Conservation (phyloP, 2,888 invertebrate species). For the Limenitis camilla region DNA sequence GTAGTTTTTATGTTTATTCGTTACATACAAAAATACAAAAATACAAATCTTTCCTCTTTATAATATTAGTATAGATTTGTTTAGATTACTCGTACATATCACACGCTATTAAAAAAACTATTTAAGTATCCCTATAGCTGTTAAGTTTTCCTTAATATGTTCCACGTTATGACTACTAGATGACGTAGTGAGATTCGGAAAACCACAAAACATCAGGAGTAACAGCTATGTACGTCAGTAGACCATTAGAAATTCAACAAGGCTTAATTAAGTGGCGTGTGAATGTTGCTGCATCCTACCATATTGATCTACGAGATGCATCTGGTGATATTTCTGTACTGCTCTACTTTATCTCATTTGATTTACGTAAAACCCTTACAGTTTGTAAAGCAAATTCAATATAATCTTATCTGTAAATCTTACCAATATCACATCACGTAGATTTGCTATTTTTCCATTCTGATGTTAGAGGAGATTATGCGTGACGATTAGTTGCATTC, state of each 20-base stretch:
- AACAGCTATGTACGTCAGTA: background rate
- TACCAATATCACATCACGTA: slow-evolving; percentile 8
- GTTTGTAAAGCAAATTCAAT: background rate
- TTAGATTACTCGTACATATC: too few species aligned
- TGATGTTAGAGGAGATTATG: slow-evolving; percentile 6
- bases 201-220: background rate
- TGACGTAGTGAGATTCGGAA: too few species aligned
- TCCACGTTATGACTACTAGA: too few species aligned
- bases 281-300: background rate
- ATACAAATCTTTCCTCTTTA: too few species aligned
- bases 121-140: too few species aligned
- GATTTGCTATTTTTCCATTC: slow-evolving; percentile 13
- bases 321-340: slow-evolving; percentile 2
- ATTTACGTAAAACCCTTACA: background rate
- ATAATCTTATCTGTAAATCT: background rate
- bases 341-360: background rate
- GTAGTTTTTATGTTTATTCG: too few species aligned
- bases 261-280: background rate
- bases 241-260: background rate
- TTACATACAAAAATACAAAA: too few species aligned
- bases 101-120: too few species aligned
- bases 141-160: too few species aligned
- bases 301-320: slow-evolving; percentile 4
- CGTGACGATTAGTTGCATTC: slow-evolving; percentile 16
- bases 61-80: too few species aligned